Base-by-base conservation (phyloP, 2,797 vertebrate species). In the Eulemur mongoz region DNA sequence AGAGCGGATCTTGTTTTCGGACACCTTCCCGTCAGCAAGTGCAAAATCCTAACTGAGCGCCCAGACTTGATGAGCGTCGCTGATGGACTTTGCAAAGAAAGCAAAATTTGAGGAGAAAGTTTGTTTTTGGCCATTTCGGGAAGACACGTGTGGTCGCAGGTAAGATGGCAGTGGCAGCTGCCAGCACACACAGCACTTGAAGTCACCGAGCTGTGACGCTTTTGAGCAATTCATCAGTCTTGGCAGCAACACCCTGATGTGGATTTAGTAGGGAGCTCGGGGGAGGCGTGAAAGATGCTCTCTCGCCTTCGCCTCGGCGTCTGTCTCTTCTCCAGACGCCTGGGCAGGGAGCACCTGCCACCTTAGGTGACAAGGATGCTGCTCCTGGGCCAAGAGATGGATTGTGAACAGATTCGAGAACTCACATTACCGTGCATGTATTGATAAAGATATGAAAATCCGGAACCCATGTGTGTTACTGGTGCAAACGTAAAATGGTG, bases 321-420 rank as follows among this genome's bases (percentile, higher is more conserved):
- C 96, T 76, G 5, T 97, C 27, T 96, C 23, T 70, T 65, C 96
- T 97, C 81, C 97, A 97, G 95, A 96, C n/a, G 54, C 92, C 79
- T 57, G 96, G 85, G 97, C 96, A 89, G 94, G 94, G 67, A 83
- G 91, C 91, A 35, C 91, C 96, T 97, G 96, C 90, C 92, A 59
- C 85, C 69, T 30, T 72, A 87, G 76, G 59, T 15, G 80, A 96
- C 18, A 0, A 1, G 0, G 78, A 67, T 3, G 15, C 83, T 32
- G n/a, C 61, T 93, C 61, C 94, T 85, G 25, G 50, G 92, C 88
- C 90, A 81, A 57, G 8, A 10, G 48, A 25, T 3, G 67, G 0
- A 0, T 85, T 48, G 78, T 75, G 13, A 50, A 67, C 1, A 90
- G 70, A 89, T 90, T 89, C 70, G 75, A 94, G 81, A n/a, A 35